These are phyloP conservation scores for Platichthys stellatus DNA, from an alignment of 2,113 vertebrate species.

Conservation along the genomic window DNA sequence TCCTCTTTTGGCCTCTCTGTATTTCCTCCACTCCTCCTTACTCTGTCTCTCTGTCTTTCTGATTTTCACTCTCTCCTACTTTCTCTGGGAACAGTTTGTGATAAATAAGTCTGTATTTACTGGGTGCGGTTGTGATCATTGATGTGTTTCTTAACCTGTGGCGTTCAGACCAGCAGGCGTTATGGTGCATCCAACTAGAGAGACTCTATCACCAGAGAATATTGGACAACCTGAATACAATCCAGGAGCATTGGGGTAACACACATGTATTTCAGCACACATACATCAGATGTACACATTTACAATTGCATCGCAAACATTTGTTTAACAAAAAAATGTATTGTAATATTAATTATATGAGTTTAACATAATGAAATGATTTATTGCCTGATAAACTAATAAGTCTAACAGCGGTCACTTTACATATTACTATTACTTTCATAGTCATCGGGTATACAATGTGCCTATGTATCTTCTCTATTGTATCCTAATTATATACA, in stretches of 20 bases:
- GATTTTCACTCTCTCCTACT: background rate
- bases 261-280: background rate
- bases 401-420: background rate
- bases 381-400: background rate
- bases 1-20: conserved; percentile 7
- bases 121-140: conserved; percentile 42
- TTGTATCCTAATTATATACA: background rate
- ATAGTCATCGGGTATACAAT: background rate
- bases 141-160: conserved; percentile 76
- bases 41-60: background rate
- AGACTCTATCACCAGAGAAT: conserved; percentile 92
- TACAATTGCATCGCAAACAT: background rate
- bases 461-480: background rate
- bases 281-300: background rate
- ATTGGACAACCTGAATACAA: conserved; percentile 90
- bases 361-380: background rate
- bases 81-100: background rate
- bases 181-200: conserved; percentile 94
- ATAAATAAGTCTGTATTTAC: background rate
- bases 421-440: background rate
- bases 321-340: background rate
- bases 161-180: conserved; percentile 90
- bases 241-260: conserved; percentile 94
- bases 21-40: background rate
- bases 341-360: background rate